Evolutionary conservation across 1,140 invertebrate species (phyloP).

Genomic region (Anoplophora glabripennis): DNA sequence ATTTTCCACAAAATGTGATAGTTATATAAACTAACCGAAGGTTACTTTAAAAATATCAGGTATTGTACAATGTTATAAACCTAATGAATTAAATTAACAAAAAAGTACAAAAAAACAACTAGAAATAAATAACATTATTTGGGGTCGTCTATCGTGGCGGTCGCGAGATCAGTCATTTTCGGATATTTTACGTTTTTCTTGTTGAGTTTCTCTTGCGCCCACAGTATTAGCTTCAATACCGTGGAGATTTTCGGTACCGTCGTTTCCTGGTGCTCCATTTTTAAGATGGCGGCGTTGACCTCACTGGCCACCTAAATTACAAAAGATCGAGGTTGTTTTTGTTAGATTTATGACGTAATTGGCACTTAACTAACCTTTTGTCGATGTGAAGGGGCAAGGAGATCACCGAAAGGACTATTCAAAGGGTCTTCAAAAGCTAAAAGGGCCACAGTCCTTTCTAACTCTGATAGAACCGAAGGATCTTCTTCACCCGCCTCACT

Average conservation of each 20-base stretch:
- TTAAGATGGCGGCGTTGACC: slow-evolving; percentile 92
- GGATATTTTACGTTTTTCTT: slow-evolving; percentile 92
- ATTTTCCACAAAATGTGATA: too few relatives aligned
- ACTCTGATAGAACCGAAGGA: slow-evolving; percentile 69
- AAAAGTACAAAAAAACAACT: slow-evolving; percentile 8
- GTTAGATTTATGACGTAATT: too few relatives aligned
- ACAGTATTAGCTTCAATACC: slow-evolving; percentile 87
- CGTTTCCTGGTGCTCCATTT: slow-evolving; percentile 84
- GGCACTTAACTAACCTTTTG: slow-evolving; percentile 71
- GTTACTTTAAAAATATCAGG: too few relatives aligned
- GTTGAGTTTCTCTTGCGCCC: slow-evolving; percentile 93
- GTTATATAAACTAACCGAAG: too few relatives aligned
- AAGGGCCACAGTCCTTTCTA: slow-evolving; percentile 87
- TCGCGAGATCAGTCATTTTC: slow-evolving; percentile 86
- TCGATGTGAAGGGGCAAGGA: slow-evolving; percentile 87
- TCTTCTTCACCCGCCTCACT: slow-evolving; percentile 90
- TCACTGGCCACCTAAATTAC: slow-evolving; percentile 87
- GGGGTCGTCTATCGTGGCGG: slow-evolving; percentile 73
- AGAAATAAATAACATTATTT: slow-evolving; percentile 54
- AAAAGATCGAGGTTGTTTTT: background rate
- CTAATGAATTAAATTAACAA: too few relatives aligned
- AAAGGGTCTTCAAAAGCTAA: slow-evolving; percentile 96
- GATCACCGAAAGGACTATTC: slow-evolving; percentile 90
- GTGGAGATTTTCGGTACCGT: slow-evolving; percentile 88
- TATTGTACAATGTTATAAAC: too few relatives aligned